These are phyloP conservation scores for Taphrorychus bicolor DNA, from an alignment of 2,888 invertebrate genomes.

Conservation along the genomic window DNA sequence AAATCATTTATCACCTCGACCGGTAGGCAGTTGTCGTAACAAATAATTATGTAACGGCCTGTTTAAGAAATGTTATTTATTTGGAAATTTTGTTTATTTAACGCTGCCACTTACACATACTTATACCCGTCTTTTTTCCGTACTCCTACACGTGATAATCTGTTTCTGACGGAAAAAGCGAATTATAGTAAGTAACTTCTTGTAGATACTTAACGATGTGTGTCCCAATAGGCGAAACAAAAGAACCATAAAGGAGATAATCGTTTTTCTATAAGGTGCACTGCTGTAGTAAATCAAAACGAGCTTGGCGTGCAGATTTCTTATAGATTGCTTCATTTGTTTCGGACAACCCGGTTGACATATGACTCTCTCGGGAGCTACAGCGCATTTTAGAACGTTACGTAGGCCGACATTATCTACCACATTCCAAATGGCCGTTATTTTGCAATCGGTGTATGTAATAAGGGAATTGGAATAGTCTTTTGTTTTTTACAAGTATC, in stretches of 20 bases:
- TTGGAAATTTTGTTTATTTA: slow-evolving; percentile 1
- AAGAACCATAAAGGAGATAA: background rate
- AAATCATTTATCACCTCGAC: slow-evolving; percentile 24
- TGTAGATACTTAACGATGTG: background rate
- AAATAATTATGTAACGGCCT: slow-evolving; percentile 21
- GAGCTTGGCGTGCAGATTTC: slow-evolving; percentile 20
- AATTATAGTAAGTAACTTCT: no score
- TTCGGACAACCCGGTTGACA: slow-evolving; percentile 18
- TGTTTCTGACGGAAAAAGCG: background rate
- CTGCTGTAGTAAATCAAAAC: slow-evolving; percentile 17
- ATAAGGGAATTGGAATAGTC: no score
- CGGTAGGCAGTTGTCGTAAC: slow-evolving; percentile 21
- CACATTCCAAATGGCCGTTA: background rate
- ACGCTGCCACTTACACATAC: background rate
- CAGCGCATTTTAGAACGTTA: background rate
- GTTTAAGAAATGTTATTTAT: slow-evolving; percentile 22
- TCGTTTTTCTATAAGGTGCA: slow-evolving; percentile 9
- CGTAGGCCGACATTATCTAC: slow-evolving; percentile 1
- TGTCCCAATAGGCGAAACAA: background rate
- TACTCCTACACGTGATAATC: background rate
- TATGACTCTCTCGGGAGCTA: slow-evolving; percentile 5
- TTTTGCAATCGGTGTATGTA: background rate
- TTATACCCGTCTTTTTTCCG: background rate
- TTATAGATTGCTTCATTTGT: slow-evolving; percentile 23
- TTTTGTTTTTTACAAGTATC: no score